Percentiles rank a stretch among this genome's conserved stretches.
These are phyloP conservation scores for Todiramphus saurophagus DNA, from an alignment of 2,113 vertebrate species.

Conservation along the genomic window DNA sequence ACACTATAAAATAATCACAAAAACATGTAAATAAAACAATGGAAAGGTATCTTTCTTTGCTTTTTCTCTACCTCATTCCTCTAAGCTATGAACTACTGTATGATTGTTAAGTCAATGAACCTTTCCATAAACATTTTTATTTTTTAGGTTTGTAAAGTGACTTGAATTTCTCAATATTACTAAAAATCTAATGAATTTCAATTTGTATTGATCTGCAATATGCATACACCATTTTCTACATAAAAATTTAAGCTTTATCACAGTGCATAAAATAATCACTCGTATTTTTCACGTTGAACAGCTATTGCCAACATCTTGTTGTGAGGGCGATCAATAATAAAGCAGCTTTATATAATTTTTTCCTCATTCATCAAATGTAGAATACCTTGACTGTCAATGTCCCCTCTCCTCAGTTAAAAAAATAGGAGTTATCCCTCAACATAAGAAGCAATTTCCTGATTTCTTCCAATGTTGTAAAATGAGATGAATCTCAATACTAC, in stretches of 20 bases:
- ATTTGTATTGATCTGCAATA: slow-evolving; percentile 2
- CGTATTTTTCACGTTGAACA: neutral
- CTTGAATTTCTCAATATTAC: neutral
- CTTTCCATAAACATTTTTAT: neutral
- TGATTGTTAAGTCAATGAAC: neutral
- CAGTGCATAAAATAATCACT: neutral
- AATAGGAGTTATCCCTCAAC: neutral
- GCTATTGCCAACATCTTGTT: neutral
- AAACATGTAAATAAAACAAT: neutral
- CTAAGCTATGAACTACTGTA: neutral
- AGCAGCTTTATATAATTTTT: neutral
- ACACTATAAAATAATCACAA: neutral
- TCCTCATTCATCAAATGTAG: neutral
- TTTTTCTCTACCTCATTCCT: neutral
- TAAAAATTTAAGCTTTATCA: neutral
- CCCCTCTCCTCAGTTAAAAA: neutral
- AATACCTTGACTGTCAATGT: neutral
- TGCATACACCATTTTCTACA: neutral
- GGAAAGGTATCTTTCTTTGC: neutral
- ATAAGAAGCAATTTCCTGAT: neutral
- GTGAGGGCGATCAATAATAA: neutral
- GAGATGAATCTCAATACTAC: neutral
- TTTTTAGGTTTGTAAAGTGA: neutral
- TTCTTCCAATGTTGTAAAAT: neutral
- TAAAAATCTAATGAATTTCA: neutral